phyloP scores from a whole-genome alignment of 37 sponge, comb jelly and placozoan genomes.

The Ephydatia muelleri region DNA sequence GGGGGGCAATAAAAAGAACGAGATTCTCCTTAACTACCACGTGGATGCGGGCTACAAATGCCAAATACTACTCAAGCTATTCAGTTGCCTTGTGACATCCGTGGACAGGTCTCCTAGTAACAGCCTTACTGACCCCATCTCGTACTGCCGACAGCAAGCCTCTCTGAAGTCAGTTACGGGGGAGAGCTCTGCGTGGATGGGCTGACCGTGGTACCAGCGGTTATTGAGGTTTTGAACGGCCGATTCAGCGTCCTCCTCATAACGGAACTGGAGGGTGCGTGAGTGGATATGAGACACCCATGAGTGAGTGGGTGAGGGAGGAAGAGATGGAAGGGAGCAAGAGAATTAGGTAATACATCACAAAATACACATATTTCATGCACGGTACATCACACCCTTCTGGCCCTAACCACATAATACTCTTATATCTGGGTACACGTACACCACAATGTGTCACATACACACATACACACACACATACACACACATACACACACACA shows the following conservation, averaged over 20 bases:
- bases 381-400: too few species aligned
- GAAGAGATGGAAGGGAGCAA: background rate
- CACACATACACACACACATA: background rate
- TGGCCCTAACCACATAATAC: too few species aligned
- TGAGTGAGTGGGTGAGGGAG: background rate
- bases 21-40: background rate
- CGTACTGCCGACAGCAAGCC: slow-evolving; percentile 99
- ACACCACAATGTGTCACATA: background rate
- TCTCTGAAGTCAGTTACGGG: slow-evolving; percentile 99
- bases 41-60: background rate
- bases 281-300: too few species aligned
- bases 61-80: background rate
- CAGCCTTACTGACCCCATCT: slow-evolving; percentile 83
- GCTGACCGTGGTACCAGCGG: slow-evolving; percentile 95
- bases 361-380: too few species aligned
- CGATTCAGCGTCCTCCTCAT: slow-evolving; percentile 93
- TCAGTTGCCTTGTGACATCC: background rate
- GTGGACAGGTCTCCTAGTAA: slow-evolving; percentile 6
- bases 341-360: background rate
- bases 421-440: too few species aligned
- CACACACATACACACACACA: background rate
- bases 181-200: slow-evolving; percentile 96
- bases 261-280: slow-evolving; percentile 54
- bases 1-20: background rate
- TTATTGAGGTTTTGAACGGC: slow-evolving; percentile 93